Conservation (phyloP, 2,113 vertebrate species). For the Apeltes quadracus region DNA sequence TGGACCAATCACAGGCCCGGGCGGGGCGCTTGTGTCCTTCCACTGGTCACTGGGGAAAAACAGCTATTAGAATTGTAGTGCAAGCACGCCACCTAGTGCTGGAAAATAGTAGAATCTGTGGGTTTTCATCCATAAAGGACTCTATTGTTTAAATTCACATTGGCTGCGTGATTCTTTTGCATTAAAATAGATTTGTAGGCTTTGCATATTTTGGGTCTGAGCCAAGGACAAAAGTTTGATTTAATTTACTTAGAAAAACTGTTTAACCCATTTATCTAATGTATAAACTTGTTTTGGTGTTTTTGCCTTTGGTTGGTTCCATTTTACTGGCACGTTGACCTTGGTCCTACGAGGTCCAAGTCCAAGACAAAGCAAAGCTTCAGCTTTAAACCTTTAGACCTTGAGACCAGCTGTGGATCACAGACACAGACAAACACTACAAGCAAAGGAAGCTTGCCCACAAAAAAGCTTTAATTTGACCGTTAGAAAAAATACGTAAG, state of each 20-base stretch:
- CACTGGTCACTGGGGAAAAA: constrained; percentile 12
- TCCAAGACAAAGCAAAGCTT: neutral
- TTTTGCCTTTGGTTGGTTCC: neutral
- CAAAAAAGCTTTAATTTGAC: constrained; percentile 70
- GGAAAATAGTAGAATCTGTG: neutral
- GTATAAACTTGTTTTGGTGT: neutral
- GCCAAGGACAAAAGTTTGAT: neutral
- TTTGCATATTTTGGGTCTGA: neutral
- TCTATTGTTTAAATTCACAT: neutral
- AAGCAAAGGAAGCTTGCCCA: constrained; percentile 34
- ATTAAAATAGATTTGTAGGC: neutral
- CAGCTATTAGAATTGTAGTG: neutral
- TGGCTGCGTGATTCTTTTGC: neutral
- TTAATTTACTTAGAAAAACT: neutral
- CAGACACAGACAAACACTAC: constrained; percentile 1
- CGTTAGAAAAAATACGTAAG: constrained; percentile 66
- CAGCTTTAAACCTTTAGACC: neutral
- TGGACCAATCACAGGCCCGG: constrained; percentile 56
- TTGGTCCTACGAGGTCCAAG: neutral
- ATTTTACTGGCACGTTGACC: neutral
- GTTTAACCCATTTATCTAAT: neutral
- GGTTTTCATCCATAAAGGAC: no score
- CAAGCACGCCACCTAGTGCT: constrained; percentile 61
- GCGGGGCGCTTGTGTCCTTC: constrained; percentile 42
- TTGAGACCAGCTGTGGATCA: neutral